Percentiles rank a stretch among this genome's conserved stretches.
Conservation (phyloP, 2,797 vertebrate species). For the Avahi laniger region DNA sequence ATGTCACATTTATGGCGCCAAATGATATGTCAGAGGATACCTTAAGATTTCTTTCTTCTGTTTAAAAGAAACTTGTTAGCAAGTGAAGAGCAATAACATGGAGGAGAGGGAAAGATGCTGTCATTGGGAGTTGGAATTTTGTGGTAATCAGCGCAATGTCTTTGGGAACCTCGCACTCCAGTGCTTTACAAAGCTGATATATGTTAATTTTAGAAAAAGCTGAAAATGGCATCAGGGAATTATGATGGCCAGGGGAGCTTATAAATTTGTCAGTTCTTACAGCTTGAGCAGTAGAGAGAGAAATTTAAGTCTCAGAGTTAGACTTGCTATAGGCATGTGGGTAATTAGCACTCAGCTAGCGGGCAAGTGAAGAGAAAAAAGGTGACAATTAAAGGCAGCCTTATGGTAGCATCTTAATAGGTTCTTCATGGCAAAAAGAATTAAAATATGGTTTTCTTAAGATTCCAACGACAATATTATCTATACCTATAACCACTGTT, state of each 20-base stretch:
- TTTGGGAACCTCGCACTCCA: not conserved
- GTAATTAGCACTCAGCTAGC: slow-evolving; percentile 30
- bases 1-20: not conserved
- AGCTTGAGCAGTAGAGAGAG: not conserved
- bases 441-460: slow-evolving; percentile 11
- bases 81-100: not conserved
- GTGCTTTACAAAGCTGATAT: not conserved
- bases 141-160: not conserved
- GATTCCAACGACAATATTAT: not conserved
- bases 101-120: not conserved
- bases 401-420: not conserved
- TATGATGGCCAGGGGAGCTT: not conserved
- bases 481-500: not conserved
- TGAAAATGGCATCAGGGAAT: not conserved
- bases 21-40: not conserved
- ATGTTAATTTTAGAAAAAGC: slow-evolving; percentile 17
- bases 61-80: not conserved
- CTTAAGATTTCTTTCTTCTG: not conserved
- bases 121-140: not conserved
- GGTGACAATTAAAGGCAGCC: slow-evolving; percentile 17
- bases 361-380: not conserved
- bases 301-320: slow-evolving; percentile 18
- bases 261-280: slow-evolving; percentile 4
- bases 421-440: not conserved
- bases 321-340: not conserved